A percentile compares a stretch with the other conserved stretches of the same genome.
phyloP scores from a whole-genome alignment of 2,113 vertebrate species.

The Felis chaus region DNA sequence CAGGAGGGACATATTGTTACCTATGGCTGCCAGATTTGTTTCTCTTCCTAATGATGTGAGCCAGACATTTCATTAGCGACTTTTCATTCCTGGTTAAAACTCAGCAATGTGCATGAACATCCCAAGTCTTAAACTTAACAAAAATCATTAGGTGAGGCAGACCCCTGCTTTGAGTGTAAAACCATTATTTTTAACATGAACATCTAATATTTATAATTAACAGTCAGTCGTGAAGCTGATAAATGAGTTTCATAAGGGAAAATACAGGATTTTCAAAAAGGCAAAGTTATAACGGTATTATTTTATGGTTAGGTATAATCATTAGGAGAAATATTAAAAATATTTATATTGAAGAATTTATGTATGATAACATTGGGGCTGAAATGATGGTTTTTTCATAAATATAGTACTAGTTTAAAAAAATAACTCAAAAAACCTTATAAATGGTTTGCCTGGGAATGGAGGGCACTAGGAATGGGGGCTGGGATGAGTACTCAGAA shows the following conservation, averaged over 20 bases:
- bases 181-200: slow-evolving; percentile 52
- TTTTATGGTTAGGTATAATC: not conserved
- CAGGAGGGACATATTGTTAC: not conserved
- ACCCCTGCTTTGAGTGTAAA: not conserved
- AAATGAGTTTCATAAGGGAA: not conserved
- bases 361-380: not conserved
- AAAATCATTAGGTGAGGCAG: not conserved
- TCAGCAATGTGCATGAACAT: not conserved
- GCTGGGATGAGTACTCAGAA: not conserved
- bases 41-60: not conserved
- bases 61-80: slow-evolving; percentile 28
- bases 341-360: not conserved
- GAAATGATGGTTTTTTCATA: not conserved
- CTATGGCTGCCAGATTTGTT: not conserved
- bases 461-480: no score
- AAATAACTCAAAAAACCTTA: not conserved
- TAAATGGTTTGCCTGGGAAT: not conserved
- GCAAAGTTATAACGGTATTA: not conserved
- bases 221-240: not conserved
- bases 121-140: not conserved
- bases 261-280: not conserved
- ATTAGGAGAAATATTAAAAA: not conserved
- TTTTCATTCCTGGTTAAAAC: not conserved
- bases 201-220: not conserved
- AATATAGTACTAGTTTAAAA: not conserved